A percentile compares a stretch with the other conserved stretches of the same genome.
Evolutionary conservation across 2,888 invertebrate species (phyloP).

Genomic region (Agrilus mali): DNA sequence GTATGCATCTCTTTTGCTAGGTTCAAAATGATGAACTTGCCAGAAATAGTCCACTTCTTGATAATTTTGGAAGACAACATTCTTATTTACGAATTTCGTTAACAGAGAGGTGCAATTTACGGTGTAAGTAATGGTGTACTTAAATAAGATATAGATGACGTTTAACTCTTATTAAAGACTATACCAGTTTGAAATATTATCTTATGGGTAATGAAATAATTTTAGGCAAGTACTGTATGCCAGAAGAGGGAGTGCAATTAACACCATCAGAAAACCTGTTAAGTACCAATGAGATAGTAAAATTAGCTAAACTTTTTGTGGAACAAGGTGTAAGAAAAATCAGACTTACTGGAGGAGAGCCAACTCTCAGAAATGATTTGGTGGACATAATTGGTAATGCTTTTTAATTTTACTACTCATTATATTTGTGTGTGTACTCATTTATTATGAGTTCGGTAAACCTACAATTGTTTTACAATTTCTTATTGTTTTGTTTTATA

Average conservation of each 20-base stretch:
- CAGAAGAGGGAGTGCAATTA: conserved; percentile 81
- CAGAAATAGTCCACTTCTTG: conserved; percentile 42
- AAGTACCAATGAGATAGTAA: conserved; percentile 67
- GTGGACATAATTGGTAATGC: conserved; percentile 61
- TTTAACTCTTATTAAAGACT: too few relatives aligned
- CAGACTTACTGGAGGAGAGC: conserved; percentile 94
- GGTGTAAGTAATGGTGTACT: conserved; percentile 59
- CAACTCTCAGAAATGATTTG: conserved; percentile 81
- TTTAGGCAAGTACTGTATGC: conserved; percentile 96
- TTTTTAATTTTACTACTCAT: background rate
- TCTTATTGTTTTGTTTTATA: too few relatives aligned
- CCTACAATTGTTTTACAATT: too few relatives aligned
- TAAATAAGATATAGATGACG: conserved; percentile 2
- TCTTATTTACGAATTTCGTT: conserved; percentile 90
- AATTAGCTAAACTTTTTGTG: conserved; percentile 72
- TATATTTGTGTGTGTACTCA: too few relatives aligned
- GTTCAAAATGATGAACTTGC: too few relatives aligned
- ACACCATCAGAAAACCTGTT: conserved; percentile 65
- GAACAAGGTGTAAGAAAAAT: conserved; percentile 84
- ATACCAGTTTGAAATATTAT: too few relatives aligned
- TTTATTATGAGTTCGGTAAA: too few relatives aligned
- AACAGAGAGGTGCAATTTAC: conserved; percentile 90
- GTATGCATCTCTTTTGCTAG: too few relatives aligned
- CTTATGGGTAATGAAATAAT: background rate
- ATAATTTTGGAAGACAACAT: conserved; percentile 79